Evolutionary conservation across 2,113 vertebrate genomes (phyloP).

Genomic region (Heterotis niloticus): DNA sequence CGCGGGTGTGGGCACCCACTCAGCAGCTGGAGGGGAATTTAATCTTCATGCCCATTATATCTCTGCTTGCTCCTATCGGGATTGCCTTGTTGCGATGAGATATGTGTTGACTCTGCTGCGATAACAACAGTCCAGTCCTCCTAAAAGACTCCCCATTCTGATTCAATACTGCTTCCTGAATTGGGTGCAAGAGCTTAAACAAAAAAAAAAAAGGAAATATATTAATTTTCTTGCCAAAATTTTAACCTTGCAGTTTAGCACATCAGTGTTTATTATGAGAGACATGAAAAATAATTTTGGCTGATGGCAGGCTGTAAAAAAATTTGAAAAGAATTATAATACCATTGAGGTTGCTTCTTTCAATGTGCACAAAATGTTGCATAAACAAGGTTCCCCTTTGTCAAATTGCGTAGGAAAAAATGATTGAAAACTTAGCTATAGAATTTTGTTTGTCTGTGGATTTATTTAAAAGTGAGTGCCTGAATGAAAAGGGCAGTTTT

Average conservation of each 20-base stretch:
- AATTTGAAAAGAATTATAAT: too few species aligned
- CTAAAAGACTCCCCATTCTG: constrained; percentile 2
- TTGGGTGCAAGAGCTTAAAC: neutral
- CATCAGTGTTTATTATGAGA: neutral
- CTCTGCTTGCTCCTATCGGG: constrained; percentile 22
- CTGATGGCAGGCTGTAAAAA: too few species aligned
- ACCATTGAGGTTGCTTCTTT: too few species aligned
- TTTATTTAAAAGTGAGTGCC: neutral
- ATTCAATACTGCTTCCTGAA: neutral
- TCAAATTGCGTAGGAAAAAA: neutral
- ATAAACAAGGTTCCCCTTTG: neutral
- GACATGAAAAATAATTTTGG: too few species aligned
- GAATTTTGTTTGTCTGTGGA: neutral
- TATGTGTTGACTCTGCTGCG: constrained; percentile 29
- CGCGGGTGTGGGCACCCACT: constrained; percentile 17
- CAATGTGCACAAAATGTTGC: too few species aligned
- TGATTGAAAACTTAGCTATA: too few species aligned
- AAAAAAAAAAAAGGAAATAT: neutral
- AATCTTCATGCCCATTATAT: constrained; percentile 33
- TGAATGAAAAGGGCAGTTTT: too few species aligned
- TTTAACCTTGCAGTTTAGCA: neutral
- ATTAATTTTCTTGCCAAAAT: constrained; percentile 1
- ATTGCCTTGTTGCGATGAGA: constrained; percentile 27
- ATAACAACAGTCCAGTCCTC: constrained; percentile 23
- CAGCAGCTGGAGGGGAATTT: constrained; percentile 32